Evolutionary conservation across 1,140 invertebrate species (phyloP).

Genomic region (Drosophila oshimai): DNA sequence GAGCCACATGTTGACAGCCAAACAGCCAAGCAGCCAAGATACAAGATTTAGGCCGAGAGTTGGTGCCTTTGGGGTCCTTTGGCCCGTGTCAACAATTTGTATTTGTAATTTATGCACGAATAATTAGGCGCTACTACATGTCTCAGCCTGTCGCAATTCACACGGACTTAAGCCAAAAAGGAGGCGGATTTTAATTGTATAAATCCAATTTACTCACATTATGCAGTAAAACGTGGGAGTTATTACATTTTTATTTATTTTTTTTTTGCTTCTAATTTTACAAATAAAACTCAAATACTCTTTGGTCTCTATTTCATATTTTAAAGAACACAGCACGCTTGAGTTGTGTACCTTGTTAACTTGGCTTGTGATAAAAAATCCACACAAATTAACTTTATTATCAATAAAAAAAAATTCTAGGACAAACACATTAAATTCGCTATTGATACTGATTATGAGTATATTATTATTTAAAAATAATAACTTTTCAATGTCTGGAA

Average conservation of each 20-base stretch:
- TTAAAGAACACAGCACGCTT: not conserved
- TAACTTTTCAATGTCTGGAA: too few relatives aligned
- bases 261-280: not conserved
- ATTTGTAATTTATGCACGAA: constrained; percentile 53
- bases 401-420: too few relatives aligned
- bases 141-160: constrained; percentile 16
- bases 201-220: constrained; percentile 29
- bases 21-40: too few relatives aligned
- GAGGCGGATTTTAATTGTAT: constrained; percentile 15
- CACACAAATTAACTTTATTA: too few relatives aligned
- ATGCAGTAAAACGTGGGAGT: constrained; percentile 16
- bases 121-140: constrained; percentile 32
- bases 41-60: constrained; percentile 12
- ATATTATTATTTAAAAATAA: too few relatives aligned
- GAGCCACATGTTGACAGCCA: constrained; percentile 35
- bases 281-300: too few relatives aligned
- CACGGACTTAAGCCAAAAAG: constrained; percentile 19
- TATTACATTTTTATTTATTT: not conserved
- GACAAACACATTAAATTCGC: too few relatives aligned
- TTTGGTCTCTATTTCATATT: too few relatives aligned
- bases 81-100: constrained; percentile 42
- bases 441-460: too few relatives aligned
- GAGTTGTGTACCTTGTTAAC: too few relatives aligned
- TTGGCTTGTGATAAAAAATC: too few relatives aligned
- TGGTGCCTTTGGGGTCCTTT: not conserved